Evolutionary conservation across 2,888 invertebrate species (phyloP), one percentile per base, ranked within the genome.

Genomic region (Tenthredo distinguenda): DNA sequence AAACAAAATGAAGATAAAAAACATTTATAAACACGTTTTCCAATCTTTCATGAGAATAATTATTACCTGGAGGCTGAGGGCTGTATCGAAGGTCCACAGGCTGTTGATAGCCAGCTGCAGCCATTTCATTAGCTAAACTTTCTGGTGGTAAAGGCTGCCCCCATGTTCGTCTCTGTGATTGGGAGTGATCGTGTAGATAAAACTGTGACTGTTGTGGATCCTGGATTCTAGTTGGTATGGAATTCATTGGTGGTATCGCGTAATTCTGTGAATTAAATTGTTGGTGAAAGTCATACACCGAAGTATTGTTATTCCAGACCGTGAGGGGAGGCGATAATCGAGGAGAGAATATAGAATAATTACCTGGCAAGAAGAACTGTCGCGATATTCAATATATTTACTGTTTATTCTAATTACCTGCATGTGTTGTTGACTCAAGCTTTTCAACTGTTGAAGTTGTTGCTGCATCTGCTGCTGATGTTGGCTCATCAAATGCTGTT

Each of bases 101-200:
- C 79, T 93, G 93, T 47, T 93, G 91, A 85, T 91, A 93, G 26
- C 92, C 92, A 6, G 92, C 92, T 12, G 91, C 90, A 62, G 92
- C 90, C 90, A 93, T 92, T 90, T 93, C 93, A 85, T 92, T 93
- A 9, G 92, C 90, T 87, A 93, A 90, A 87, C 89, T 93, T 86
- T 93, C 95, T 85, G 94, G 92, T 7, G 93, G 91, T 26, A 94
- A 93, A 37, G 94, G 94, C 81, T 94, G 94, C 58, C 93, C 93
- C 94, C 94, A 95, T 88, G 95, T 94, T 89, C 94, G 91, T 93
- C 93, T 94, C 93, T 93, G 91, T 86, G 93, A 92, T 87, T 94
- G 92, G 21, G 95, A 94, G 87, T 95, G 95, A 90, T 97, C 97
- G 92, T 97, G 97, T 89, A 97, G 94, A 94, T 96, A 97, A 94